phyloP scores from a whole-genome alignment of 64 coral and sea anemone species.

The Pachyseris speciosa region DNA sequence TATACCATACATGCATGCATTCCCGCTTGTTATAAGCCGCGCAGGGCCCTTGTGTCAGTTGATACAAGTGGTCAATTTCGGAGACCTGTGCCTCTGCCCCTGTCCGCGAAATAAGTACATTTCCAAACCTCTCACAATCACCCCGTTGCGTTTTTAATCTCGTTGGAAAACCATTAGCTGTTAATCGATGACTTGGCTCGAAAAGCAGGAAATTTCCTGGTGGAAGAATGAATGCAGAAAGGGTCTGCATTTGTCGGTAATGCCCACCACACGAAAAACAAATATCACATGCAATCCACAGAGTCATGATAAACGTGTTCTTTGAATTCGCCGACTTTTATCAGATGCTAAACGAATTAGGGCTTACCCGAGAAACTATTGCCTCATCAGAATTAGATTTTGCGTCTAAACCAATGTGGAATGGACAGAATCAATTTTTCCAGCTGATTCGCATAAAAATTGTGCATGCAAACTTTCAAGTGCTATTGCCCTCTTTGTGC shows the following conservation, averaged over 20 bases:
- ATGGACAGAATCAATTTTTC: neutral
- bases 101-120: slow-evolving; percentile 44
- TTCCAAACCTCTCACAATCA: slow-evolving; percentile 38
- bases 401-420: neutral
- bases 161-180: neutral
- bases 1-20: slow-evolving; percentile 13
- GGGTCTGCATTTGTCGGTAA: slow-evolving; percentile 2
- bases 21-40: neutral
- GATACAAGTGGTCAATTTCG: slow-evolving; percentile 55
- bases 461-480: no score
- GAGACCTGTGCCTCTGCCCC: neutral
- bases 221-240: neutral
- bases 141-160: neutral
- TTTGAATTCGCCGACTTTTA: slow-evolving; percentile 66
- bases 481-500: neutral
- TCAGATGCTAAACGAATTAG: slow-evolving; percentile 88
- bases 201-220: neutral
- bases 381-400: neutral
- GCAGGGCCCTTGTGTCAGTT: slow-evolving; percentile 20
- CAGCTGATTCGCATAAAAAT: neutral
- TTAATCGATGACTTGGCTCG: neutral
- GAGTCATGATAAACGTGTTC: slow-evolving; percentile 55
- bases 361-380: neutral
- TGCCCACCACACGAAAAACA: slow-evolving; percentile 76
- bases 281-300: slow-evolving; percentile 47